phyloP scores from a whole-genome alignment of 2,888 invertebrate genomes.

The Mythimna albipuncta region DNA sequence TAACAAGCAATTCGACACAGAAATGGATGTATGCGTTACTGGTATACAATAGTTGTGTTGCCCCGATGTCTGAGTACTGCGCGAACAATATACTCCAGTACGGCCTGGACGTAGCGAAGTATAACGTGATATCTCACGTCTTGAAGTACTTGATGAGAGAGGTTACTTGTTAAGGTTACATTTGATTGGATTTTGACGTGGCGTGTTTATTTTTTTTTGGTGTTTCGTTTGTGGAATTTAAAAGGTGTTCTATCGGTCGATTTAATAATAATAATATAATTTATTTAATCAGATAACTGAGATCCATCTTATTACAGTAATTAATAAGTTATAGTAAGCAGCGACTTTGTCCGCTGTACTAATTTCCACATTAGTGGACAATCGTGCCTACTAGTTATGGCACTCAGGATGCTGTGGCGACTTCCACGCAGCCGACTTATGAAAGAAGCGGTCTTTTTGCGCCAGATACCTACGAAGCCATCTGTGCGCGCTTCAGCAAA shows the following conservation, averaged over 20 bases:
- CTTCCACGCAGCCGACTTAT: too few relatives aligned
- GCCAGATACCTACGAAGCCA: too few relatives aligned
- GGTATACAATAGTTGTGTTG: constrained; percentile 84
- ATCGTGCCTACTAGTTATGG: too few relatives aligned
- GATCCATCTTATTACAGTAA: too few relatives aligned
- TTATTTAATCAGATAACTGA: too few relatives aligned
- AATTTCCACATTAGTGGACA: too few relatives aligned
- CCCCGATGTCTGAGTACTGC: constrained; percentile 85
- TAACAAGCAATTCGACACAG: constrained; percentile 70
- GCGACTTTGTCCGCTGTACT: too few relatives aligned
- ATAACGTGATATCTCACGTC: constrained; percentile 79
- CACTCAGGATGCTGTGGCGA: too few relatives aligned
- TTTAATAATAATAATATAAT: too few relatives aligned
- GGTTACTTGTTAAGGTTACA: constrained; percentile 72
- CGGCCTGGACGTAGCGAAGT: constrained; percentile 85
- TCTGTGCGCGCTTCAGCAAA: too few relatives aligned
- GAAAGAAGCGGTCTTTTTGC: too few relatives aligned
- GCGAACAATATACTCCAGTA: constrained; percentile 83
- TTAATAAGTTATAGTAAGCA: too few relatives aligned
- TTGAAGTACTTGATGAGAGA: constrained; percentile 81
- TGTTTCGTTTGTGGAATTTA: not conserved
- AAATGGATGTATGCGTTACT: constrained; percentile 86
- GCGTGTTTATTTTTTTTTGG: constrained; percentile 36
- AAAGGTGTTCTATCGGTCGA: constrained; percentile 24
- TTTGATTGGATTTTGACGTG: constrained; percentile 47